Base-by-base conservation (phyloP, 2,888 invertebrate species). In the Pachydiplax longipennis region DNA sequence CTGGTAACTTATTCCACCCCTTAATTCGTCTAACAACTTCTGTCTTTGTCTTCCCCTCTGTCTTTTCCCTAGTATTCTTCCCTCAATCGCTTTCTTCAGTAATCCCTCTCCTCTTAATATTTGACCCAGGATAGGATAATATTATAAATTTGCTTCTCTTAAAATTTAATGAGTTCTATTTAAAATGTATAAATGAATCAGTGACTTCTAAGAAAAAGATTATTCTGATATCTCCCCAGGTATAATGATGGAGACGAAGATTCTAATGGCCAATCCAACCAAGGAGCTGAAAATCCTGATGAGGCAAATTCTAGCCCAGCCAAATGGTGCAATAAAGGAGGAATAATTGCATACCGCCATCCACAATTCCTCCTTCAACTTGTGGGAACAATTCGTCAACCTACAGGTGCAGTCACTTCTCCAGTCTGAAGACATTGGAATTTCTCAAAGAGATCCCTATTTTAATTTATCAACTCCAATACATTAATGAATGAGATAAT, bases 271-370 rank as follows among this genome's bases (percentile, higher is more conserved):
- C 12, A 31, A 3, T 31, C 73, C 13, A 73, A 31, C 31, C 12
- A 25, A 31, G 73, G 73, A 31, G 73, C 22, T 53, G 81, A 31
- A 15, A 61, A 61, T 53, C 40, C 53, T 18, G 12, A 25, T 48
- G 53, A 81, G 35, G n/a, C 8, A 13, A 48, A 80, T n/a, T 91
- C 91, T 3, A 92, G 92, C 73, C 92, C 91, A 37, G 91, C 92
- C 44, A 92, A 92, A 91, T 94, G 94, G 92, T 94, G 94, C 40
- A 95, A 95, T 92, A 92, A 92, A 2, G 95, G 94, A 31, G 96
- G 96, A 3, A 93, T 96, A n/a, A 94, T 96, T 91, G 95, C 95
- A 0, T 94, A 94, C 90, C 93, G 94, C 53, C 35, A 61, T 18
- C 61, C 87, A 8, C 87, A 65, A 15, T 87, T 87, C 13, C 87